Conservation (phyloP, 2,113 vertebrate species). For the Notothenia rossii region DNA sequence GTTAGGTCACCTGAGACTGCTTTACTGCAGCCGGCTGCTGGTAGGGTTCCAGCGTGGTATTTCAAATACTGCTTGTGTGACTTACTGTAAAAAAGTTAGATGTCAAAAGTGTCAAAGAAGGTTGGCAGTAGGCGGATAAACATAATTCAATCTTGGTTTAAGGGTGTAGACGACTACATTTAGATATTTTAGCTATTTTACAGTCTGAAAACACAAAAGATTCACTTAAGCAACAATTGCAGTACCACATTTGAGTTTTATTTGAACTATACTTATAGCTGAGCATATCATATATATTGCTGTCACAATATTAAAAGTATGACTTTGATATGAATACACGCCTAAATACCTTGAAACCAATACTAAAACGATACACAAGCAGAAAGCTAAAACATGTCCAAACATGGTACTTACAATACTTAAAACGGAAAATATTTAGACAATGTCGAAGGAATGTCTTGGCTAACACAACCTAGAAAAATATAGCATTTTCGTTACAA, state of each 20-base stretch:
- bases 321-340: no score
- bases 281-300: background rate
- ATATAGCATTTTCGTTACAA: background rate
- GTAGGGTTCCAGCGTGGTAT: conserved; percentile 35
- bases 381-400: no score
- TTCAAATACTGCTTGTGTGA: conserved; percentile 39
- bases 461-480: background rate
- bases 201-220: conserved; percentile 1
- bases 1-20: conserved; percentile 50
- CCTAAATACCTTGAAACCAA: no score
- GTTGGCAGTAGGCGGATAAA: conserved; percentile 5
- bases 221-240: background rate
- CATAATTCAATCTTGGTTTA: conserved; percentile 35
- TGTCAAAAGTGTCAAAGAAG: conserved; percentile 20
- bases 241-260: background rate
- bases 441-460: no score
- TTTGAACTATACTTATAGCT: background rate
- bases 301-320: no score
- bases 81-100: conserved; percentile 22
- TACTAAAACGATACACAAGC: no score
- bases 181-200: conserved; percentile 12
- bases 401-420: no score
- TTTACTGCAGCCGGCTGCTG: conserved; percentile 44
- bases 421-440: background rate
- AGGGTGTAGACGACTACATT: conserved; percentile 14